Base-by-base conservation (phyloP, 2,888 invertebrate genomes). In the Polymixis lichenea region DNA sequence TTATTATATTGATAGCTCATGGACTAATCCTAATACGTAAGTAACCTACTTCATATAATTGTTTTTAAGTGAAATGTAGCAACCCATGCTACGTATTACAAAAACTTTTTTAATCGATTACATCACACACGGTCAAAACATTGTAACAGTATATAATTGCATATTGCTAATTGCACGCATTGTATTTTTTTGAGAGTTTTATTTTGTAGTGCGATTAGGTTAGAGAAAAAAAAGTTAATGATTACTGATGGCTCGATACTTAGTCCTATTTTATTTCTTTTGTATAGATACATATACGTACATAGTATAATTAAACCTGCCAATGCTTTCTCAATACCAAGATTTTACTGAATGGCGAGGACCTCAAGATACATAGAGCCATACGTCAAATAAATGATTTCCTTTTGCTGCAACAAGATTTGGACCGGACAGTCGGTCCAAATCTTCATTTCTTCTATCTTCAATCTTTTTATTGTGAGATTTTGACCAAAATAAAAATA, bases 31-130 rank as follows among this genome's bases (percentile, higher is more conserved):
- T 11, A 38, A 38, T 38, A 38, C 38, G 38, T 38, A 38, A 38
- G 38, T 75, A 43, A 77, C 58, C 68, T 46, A 77, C 68, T 68
- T 68, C 68, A 60, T 25, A 51, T 68, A 43, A 75, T 76, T 67
- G 51, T 75, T 51, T 28, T 17, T 38, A 38, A 28, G 13, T 64
- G 15, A 64, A 17, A 17, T 65, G 17, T 60, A 28, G n/a, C 49
- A 77, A 60, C 51, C 22, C 67, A 51, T 77, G 51, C 17, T 51
- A 51, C 8, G n/a, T 67, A 32, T 60, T 77, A 68, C 68, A 68
- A 46, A 43, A 32, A 32, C 60, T 7, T 43, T 19, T 22, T 53
- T 32, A 28, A 13, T 77, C 19, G 53, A 60, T 60, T 53, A 68
- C 58, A 53, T 68, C 25, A 76, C 51, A 76, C 51, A 53, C 51